phyloP scores from a whole-genome alignment of 2,113 vertebrate genomes.

The Dipodomys ordii region DNA sequence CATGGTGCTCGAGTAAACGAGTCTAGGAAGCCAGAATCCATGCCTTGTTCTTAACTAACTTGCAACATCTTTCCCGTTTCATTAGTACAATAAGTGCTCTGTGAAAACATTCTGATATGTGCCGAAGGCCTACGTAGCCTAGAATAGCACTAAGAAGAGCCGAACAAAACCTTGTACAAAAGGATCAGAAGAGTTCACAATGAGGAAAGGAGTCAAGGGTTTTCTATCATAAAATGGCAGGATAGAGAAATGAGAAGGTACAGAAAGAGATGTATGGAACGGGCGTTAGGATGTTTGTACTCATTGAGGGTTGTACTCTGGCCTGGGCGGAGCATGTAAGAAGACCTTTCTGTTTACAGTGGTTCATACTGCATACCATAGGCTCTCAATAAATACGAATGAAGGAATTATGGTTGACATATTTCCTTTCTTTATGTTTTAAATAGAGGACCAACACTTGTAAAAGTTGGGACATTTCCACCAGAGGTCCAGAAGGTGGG shows the following conservation, averaged over 20 bases:
- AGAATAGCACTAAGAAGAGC: not conserved
- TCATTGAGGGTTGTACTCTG: not conserved
- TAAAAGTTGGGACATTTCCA: not conserved
- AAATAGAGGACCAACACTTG: not conserved
- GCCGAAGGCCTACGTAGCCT: not conserved
- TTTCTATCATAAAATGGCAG: not conserved
- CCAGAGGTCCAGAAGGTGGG: not conserved
- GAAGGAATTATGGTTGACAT: not conserved
- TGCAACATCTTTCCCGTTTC: not conserved
- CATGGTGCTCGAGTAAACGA: not conserved
- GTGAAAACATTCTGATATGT: not conserved
- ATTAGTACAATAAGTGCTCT: not conserved
- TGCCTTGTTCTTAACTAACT: not conserved
- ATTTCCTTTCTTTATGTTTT: not conserved
- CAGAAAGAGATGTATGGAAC: not conserved
- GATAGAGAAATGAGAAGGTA: not conserved
- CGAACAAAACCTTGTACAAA: not conserved
- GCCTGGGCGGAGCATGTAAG: not conserved
- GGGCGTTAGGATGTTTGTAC: not conserved
- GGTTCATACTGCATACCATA: not conserved
- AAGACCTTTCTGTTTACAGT: not conserved
- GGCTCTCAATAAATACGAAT: not conserved
- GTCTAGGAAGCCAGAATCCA: rapidly evolving
- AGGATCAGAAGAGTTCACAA: not conserved
- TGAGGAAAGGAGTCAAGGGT: not conserved